Conservation (phyloP, 2,113 vertebrate genomes). For the Picathartes gymnocephalus region DNA sequence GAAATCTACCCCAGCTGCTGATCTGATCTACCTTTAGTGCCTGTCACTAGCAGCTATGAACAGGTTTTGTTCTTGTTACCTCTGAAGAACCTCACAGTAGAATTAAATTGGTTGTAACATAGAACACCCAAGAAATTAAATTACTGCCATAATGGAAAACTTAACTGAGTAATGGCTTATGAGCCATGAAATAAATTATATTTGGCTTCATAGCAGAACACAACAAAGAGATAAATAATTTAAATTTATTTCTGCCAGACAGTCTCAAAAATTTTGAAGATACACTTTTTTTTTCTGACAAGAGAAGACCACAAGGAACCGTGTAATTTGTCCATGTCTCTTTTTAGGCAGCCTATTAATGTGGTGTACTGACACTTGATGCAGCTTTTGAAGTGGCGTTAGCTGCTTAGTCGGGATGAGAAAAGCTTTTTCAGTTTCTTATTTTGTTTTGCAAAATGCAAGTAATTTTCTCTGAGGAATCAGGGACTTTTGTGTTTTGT, state of each 20-base stretch:
- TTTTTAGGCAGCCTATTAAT: not conserved
- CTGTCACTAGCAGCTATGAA: not conserved
- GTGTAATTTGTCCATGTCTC: not conserved
- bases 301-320: not conserved
- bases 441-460: not conserved
- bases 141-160: not conserved
- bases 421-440: not conserved
- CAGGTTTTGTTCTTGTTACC: not conserved
- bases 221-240: slow-evolving; percentile 5
- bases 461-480: not conserved
- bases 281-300: not conserved
- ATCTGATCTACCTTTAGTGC: not conserved
- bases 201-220: not conserved
- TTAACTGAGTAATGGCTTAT: not conserved
- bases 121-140: not conserved
- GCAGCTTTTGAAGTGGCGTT: not conserved
- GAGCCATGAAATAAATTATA: not conserved
- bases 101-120: not conserved
- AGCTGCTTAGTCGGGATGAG: not conserved
- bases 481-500: not conserved
- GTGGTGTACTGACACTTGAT: not conserved
- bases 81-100: not conserved
- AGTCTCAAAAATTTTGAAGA: not conserved
- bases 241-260: not conserved
- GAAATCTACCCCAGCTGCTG: not conserved